These are phyloP conservation scores for Onthophagus taurus DNA, from an alignment of 1,140 invertebrate genomes.

Conservation along the genomic window DNA sequence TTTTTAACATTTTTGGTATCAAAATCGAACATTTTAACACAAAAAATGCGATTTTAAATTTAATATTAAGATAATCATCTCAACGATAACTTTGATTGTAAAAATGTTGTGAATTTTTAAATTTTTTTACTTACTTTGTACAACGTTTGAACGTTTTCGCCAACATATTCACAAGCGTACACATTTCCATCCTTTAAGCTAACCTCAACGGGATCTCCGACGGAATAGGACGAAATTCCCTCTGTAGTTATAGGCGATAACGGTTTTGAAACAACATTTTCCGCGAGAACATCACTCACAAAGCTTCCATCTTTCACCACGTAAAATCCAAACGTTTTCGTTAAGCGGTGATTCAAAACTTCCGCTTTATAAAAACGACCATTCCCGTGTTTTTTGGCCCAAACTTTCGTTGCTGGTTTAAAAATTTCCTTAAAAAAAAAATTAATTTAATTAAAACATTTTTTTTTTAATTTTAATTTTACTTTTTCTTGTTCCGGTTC, in stretches of 20 bases:
- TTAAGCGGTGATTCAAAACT: not conserved
- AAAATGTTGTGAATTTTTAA: not conserved
- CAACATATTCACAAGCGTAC: slow-evolving; percentile 2
- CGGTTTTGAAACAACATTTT: not conserved
- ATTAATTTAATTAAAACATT: not conserved
- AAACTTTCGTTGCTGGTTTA: not conserved
- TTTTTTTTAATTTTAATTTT: slow-evolving; percentile 3
- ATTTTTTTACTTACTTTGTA: not conserved
- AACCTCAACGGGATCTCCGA: slow-evolving; percentile 1
- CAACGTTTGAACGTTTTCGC: slow-evolving; percentile 3
- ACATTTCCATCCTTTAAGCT: not conserved
- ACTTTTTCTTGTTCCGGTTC: slow-evolving; percentile 2
- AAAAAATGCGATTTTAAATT: too few species aligned
- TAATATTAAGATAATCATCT: too few species aligned
- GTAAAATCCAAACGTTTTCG: not conserved
- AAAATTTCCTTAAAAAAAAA: not conserved
- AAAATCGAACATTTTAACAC: too few species aligned
- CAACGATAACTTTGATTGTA: too few species aligned
- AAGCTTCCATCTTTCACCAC: slow-evolving; percentile 4
- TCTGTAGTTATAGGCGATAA: too few species aligned
- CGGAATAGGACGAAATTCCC: too few species aligned
- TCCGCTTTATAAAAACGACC: slow-evolving; percentile 2
- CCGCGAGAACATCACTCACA: not conserved
- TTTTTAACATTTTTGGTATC: too few species aligned
- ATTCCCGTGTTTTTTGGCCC: slow-evolving; percentile 10